Evolutionary conservation across 2,113 vertebrate genomes (phyloP).

Genomic region (Fulica atra): DNA sequence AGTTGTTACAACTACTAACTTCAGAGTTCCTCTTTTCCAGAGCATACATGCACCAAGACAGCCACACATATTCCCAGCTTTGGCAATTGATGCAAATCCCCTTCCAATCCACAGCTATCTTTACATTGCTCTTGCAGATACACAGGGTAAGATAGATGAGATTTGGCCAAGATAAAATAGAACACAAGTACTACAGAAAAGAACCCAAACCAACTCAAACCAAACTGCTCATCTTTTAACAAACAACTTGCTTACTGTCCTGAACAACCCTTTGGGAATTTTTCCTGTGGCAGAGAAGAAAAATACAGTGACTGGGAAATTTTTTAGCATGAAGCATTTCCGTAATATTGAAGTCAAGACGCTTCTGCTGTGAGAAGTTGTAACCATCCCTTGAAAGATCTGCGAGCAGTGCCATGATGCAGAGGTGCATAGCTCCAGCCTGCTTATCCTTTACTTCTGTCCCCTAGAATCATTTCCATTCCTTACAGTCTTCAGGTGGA

Average conservation of each 20-base stretch:
- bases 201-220: no score
- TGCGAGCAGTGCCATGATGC: not conserved
- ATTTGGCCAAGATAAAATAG: not conserved
- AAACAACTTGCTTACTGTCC: not conserved
- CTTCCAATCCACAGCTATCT: not conserved
- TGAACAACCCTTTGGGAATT: not conserved
- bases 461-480: not conserved
- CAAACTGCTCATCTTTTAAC: not conserved
- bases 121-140: not conserved
- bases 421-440: not conserved
- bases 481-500: not conserved
- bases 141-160: not conserved
- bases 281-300: not conserved
- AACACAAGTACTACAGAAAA: not conserved
- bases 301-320: not conserved
- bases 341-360: not conserved
- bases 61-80: not conserved
- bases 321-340: not conserved
- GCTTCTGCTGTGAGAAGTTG: not conserved
- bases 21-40: not conserved
- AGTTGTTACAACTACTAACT: not conserved
- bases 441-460: not conserved
- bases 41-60: not conserved
- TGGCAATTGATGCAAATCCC: not conserved
- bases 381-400: not conserved